These are phyloP conservation scores for Lates calcarifer DNA, from an alignment of 2,113 vertebrate genomes.

Conservation along the genomic window DNA sequence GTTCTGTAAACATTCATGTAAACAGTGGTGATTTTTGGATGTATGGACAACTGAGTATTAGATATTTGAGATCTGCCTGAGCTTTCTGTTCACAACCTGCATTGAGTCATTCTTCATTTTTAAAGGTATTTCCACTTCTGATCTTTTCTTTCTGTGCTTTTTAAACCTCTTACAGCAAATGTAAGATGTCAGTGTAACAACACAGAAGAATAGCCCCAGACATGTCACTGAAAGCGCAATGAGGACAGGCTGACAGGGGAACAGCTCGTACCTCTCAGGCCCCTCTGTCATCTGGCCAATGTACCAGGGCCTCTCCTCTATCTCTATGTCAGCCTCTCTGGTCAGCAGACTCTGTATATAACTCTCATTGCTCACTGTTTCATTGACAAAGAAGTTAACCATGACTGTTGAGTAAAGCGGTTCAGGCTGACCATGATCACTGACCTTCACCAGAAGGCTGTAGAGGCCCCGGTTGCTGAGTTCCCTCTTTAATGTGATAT, in stretches of 20 bases:
- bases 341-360: slow-evolving; percentile 94
- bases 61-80: slow-evolving; percentile 93
- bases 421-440: slow-evolving; percentile 96
- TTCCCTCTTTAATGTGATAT: slow-evolving; percentile 95
- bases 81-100: slow-evolving; percentile 89
- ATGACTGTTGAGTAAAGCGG: slow-evolving; percentile 94
- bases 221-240: slow-evolving; percentile 91
- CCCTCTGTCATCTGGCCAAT: slow-evolving; percentile 89
- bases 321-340: slow-evolving; percentile 90
- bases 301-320: slow-evolving; percentile 90
- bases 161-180: slow-evolving; percentile 90
- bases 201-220: slow-evolving; percentile 89
- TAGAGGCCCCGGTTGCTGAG: slow-evolving; percentile 94
- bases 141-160: slow-evolving; percentile 87
- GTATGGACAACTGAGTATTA: slow-evolving; percentile 77
- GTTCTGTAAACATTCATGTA: slow-evolving; percentile 80
- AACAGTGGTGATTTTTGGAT: slow-evolving; percentile 68
- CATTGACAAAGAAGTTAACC: slow-evolving; percentile 98
- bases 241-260: slow-evolving; percentile 89
- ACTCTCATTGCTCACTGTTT: slow-evolving; percentile 97
- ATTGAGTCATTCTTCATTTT: slow-evolving; percentile 89
- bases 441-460: slow-evolving; percentile 96
- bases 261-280: slow-evolving; percentile 85
- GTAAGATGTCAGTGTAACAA: slow-evolving; percentile 91
- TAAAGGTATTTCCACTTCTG: slow-evolving; percentile 93